These are phyloP conservation scores for Oncorhynchus clarkii DNA, from an alignment of 2,113 vertebrate species.

Conservation along the genomic window DNA sequence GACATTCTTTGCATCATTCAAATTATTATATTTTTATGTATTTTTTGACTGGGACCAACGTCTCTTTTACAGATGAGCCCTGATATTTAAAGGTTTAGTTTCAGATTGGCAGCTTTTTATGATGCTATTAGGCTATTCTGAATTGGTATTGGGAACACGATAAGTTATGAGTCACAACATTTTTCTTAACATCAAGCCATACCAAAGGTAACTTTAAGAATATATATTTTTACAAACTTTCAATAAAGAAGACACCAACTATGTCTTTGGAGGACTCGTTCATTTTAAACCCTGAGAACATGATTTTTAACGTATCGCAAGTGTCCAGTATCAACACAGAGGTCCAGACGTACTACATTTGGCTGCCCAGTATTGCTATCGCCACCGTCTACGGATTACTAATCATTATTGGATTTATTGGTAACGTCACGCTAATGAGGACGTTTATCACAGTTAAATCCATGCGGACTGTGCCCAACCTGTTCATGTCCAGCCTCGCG, in stretches of 20 bases:
- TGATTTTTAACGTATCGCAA: background rate
- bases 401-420: constrained; percentile 84
- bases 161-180: background rate
- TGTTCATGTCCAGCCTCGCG: constrained; percentile 95
- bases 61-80: no score
- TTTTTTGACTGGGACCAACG: no score
- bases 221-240: no score
- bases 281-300: constrained; percentile 13
- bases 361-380: constrained; percentile 77
- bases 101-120: background rate
- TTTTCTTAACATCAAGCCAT: no score
- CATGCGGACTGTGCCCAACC: constrained; percentile 86
- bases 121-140: background rate
- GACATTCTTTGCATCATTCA: no score
- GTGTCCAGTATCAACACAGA: constrained; percentile 26
- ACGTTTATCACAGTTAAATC: constrained; percentile 91
- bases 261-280: constrained; percentile 52
- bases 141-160: background rate
- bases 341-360: constrained; percentile 58
- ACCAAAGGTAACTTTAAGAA: no score
- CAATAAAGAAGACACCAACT: background rate
- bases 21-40: no score
- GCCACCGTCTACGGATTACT: constrained; percentile 85
- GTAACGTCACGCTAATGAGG: constrained; percentile 93
- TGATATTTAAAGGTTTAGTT: no score